Base-by-base conservation (phyloP, 2,888 invertebrate genomes). In the Cataglyphis altisquamis region DNA sequence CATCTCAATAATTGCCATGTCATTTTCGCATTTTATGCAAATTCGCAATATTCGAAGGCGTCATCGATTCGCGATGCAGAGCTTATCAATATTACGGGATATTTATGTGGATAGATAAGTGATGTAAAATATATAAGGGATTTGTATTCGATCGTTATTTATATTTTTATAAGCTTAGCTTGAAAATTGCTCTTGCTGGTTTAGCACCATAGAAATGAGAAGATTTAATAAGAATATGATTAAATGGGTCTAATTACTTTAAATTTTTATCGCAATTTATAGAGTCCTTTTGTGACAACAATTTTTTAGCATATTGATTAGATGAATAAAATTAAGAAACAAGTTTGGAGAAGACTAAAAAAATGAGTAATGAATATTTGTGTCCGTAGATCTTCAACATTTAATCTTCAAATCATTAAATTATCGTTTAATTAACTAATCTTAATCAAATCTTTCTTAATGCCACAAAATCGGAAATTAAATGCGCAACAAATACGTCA, bases 1-100 rank as follows among this genome's bases (percentile, higher is more conserved):
- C 21, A 52, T 67, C 15, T 21, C 18, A 10, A 68, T 78, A 78
- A 78, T 78, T 68, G 77, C 21, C 12, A 32, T 45, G 41, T 57
- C 41, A 78, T 68, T 29, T 70, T n/a, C 10, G 10, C 29, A 57
- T 68, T 57, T 70, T 48, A 21, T 12, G 86, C 25, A 66, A 88
- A 74, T 29, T 64, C 18, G 80, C 82, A 57, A 80, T 52, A 74
- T 81, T 66, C 36, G 57, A 78, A 68, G 68, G 18, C 64, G 48
- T 52, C 48, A 64, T 57, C 18, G 36, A 41, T 8, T 55, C 75
- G 25, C 48, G 21, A 55, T n/a, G 41, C n/a, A 12, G 18, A 36
- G 32, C n/a, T 64, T 36, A 66, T 1, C 48, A 52, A 39, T 75
- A 66, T 75, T 52, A 12, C 15, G n/a, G 3, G 66, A 66, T 66